Percentiles rank a stretch among this genome's conserved stretches.
Conservation (phyloP, 2,888 invertebrate genomes). For the Leptura quadrifasciata region DNA sequence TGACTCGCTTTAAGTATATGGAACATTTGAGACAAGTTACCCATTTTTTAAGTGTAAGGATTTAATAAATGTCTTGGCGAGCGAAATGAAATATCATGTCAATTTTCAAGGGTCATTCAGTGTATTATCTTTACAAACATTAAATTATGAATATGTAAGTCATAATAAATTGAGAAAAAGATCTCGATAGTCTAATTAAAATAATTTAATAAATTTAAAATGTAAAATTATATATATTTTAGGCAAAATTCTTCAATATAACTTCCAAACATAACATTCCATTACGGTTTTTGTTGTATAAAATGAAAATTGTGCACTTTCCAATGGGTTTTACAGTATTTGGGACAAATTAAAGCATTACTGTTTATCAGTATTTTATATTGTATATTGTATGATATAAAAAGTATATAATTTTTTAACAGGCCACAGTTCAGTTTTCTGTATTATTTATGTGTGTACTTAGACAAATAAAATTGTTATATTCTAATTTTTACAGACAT, state of each 20-base stretch:
- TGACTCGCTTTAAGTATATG: background rate
- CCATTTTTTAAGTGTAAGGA: background rate
- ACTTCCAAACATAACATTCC: constrained; percentile 49
- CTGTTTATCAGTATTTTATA: constrained; percentile 52
- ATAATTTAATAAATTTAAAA: constrained; percentile 27
- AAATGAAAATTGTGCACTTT: constrained; percentile 27
- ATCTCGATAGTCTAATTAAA: constrained; percentile 41
- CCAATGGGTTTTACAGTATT: constrained; percentile 55
- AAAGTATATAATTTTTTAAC: constrained; percentile 46
- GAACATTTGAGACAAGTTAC: background rate
- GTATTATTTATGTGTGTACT: constrained; percentile 69
- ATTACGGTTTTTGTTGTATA: constrained; percentile 31
- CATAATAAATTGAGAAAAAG: constrained; percentile 32
- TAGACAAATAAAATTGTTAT: constrained; percentile 71
- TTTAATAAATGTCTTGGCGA: background rate
- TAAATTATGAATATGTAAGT: constrained; percentile 28
- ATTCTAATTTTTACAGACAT: constrained; percentile 71
- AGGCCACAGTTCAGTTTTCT: constrained; percentile 62
- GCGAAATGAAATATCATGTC: background rate
- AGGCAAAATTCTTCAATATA: constrained; percentile 31
- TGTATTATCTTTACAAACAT: constrained; percentile 15
- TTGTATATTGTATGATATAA: constrained; percentile 28
- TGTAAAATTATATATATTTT: constrained; percentile 24
- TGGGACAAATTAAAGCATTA: constrained; percentile 44
- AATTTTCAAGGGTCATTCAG: background rate